Evolutionary conservation across 2,113 vertebrate genomes (phyloP).

Genomic region (Prolemur simus): DNA sequence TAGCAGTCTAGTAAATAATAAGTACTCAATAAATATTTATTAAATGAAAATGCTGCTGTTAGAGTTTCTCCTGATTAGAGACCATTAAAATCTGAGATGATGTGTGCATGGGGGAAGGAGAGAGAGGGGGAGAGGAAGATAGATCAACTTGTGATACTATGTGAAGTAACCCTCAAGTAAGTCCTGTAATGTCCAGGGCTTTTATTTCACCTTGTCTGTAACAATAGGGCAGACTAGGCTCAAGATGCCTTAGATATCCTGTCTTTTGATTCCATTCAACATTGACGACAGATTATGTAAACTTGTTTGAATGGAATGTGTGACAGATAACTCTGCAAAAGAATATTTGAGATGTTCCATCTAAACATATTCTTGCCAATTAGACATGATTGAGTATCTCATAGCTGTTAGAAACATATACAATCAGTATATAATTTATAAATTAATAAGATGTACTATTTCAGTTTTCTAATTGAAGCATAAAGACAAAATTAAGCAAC

Average conservation of each 20-base stretch:
- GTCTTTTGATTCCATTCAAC: constrained; percentile 15
- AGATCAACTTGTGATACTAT: neutral
- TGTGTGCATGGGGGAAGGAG: neutral
- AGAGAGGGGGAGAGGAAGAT: neutral
- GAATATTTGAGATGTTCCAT: constrained; percentile 12
- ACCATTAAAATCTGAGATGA: constrained; percentile 21
- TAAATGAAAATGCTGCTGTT: constrained; percentile 33
- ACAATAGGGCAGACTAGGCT: neutral
- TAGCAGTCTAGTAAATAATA: neutral
- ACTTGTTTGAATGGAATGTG: constrained; percentile 27
- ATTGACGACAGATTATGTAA: neutral
- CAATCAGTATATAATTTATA: constrained; percentile 15
- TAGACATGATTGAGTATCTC: neutral
- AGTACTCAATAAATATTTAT: neutral
- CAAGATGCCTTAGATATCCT: neutral
- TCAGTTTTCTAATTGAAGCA: constrained; percentile 45
- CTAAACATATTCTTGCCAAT: constrained; percentile 27
- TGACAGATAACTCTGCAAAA: constrained; percentile 13
- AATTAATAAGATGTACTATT: neutral
- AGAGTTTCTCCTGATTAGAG: constrained; percentile 6
- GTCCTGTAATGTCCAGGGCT: neutral
- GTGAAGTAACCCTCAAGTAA: neutral
- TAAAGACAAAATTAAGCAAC: constrained; percentile 17
- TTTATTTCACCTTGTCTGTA: neutral
- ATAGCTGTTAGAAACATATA: constrained; percentile 32